Conservation (phyloP, 2,113 vertebrate species). For the Bothrops jararaca region DNA sequence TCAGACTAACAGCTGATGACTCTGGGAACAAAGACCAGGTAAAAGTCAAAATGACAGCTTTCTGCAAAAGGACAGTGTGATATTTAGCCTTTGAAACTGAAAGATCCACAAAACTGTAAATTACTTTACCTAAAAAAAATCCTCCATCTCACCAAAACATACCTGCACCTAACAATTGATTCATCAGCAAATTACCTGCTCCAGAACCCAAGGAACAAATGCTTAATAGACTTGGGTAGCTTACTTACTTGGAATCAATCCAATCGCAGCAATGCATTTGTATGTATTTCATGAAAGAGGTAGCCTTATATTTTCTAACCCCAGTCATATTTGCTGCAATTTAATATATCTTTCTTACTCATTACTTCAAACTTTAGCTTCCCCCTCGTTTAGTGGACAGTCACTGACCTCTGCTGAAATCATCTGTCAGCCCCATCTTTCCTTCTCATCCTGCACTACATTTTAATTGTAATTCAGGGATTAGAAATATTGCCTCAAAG, state of each 20-base stretch:
- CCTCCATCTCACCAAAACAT: constrained; percentile 10
- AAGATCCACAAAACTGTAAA: neutral
- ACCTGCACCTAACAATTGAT: neutral
- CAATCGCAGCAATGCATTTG: neutral
- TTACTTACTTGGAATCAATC: neutral
- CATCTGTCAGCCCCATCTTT: neutral
- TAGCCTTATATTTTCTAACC: neutral
- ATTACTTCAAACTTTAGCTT: neutral
- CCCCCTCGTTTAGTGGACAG: neutral
- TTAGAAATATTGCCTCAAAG: neutral
- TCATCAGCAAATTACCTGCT: constrained; percentile 16
- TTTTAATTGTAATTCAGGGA: neutral
- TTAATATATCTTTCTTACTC: neutral
- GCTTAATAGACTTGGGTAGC: constrained; percentile 7
- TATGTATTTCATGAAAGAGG: neutral
- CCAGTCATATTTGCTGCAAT: neutral
- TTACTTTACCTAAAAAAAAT: neutral
- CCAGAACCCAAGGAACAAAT: neutral
- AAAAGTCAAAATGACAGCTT: constrained; percentile 34
- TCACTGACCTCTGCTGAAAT: neutral
- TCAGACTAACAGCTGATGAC: constrained; percentile 21
- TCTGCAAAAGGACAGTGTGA: constrained; percentile 37
- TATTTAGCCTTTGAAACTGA: constrained; percentile 32
- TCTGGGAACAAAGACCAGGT: neutral
- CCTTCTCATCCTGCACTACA: neutral